Conservation (phyloP, 2,888 invertebrate species). For the Merodon equestris region DNA sequence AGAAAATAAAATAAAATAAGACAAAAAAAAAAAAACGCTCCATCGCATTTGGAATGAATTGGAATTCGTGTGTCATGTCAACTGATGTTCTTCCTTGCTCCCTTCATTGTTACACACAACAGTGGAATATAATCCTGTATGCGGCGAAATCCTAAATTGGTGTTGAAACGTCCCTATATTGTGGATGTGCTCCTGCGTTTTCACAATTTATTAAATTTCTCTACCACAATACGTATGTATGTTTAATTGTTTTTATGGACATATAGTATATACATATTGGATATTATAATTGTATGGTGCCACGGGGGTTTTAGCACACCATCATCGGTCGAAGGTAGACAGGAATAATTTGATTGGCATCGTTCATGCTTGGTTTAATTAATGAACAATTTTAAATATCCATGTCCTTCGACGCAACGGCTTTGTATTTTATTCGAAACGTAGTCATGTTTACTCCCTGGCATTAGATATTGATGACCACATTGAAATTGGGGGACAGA, state of each 20-base stretch:
- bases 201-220: conserved; percentile 60
- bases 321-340: neutral
- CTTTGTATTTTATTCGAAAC: conserved; percentile 2
- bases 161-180: conserved; percentile 51
- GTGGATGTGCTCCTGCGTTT: conserved; percentile 53
- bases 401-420: neutral
- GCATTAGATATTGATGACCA: conserved; percentile 52
- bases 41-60: conserved; percentile 59
- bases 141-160: conserved; percentile 59
- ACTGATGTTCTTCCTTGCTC: conserved; percentile 36
- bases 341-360: conserved; percentile 43
- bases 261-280: too few species aligned
- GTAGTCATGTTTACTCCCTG: neutral
- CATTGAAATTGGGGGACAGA: conserved; percentile 8
- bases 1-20: neutral
- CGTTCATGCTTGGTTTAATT: conserved; percentile 33
- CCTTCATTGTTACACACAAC: conserved; percentile 48
- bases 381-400: conserved; percentile 53
- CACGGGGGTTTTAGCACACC: too few species aligned
- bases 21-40: conserved; percentile 5
- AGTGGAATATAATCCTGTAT: conserved; percentile 56
- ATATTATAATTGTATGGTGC: too few species aligned
- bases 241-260: too few species aligned
- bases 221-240: conserved; percentile 15
- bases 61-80: conserved; percentile 53